phyloP scores from a whole-genome alignment of 2,113 vertebrate genomes.

The Diphyllodes magnificus region DNA sequence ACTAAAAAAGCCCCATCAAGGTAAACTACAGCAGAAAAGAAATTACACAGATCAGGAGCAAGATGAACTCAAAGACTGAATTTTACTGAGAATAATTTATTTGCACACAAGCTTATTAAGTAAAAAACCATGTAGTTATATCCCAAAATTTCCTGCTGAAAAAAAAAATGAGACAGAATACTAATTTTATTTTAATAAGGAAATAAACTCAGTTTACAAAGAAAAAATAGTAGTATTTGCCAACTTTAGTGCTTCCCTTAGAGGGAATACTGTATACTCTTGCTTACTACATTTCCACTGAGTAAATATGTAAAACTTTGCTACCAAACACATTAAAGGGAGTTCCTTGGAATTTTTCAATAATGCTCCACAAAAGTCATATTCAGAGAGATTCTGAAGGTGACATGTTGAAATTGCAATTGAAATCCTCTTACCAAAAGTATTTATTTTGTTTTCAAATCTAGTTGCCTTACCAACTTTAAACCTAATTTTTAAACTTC shows the following conservation, averaged over 20 bases:
- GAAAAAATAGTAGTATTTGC: background rate
- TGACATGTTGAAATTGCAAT: background rate
- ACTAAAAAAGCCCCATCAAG: background rate
- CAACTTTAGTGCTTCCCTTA: background rate
- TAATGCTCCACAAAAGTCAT: background rate
- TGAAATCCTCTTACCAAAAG: background rate
- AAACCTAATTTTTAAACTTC: background rate
- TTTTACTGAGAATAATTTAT: background rate
- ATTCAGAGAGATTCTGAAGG: background rate
- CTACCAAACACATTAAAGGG: background rate
- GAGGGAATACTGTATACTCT: background rate
- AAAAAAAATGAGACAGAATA: background rate
- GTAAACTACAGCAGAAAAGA: background rate
- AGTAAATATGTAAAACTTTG: background rate
- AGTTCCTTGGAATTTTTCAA: background rate
- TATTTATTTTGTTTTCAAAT: background rate
- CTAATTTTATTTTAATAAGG: background rate
- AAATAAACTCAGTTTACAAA: background rate
- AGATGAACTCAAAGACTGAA: background rate
- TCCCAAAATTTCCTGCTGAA: background rate
- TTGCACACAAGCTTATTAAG: background rate
- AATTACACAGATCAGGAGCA: background rate
- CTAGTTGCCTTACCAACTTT: background rate
- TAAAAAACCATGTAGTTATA: background rate
- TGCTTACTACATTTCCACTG: background rate